Percentiles rank a stretch among this genome's conserved stretches.
These are phyloP conservation scores for Epinotia demarniana DNA, from an alignment of 2,888 invertebrate genomes.

Conservation along the genomic window DNA sequence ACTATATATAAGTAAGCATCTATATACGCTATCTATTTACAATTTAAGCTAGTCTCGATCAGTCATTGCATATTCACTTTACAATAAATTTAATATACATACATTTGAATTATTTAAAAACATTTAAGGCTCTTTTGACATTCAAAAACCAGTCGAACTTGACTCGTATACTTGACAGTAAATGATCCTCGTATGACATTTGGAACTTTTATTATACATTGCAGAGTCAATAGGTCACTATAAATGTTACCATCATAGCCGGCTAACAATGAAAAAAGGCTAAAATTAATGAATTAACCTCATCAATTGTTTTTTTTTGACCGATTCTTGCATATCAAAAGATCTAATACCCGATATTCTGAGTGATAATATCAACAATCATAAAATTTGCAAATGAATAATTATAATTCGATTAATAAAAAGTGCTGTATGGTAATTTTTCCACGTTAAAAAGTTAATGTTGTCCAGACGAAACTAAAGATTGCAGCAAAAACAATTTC, in stretches of 20 bases:
- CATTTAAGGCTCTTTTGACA: slow-evolving; percentile 15
- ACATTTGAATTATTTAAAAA: slow-evolving; percentile 22
- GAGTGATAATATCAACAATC: slow-evolving; percentile 25
- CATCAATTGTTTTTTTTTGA: neutral
- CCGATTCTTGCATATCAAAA: slow-evolving; percentile 3
- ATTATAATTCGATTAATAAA: slow-evolving; percentile 11
- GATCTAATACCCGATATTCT: slow-evolving; percentile 13
- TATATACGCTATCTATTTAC: slow-evolving; percentile 45
- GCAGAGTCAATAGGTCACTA: neutral
- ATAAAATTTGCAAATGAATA: slow-evolving; percentile 24
- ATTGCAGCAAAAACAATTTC: too few relatives aligned
- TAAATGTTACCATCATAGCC: neutral
- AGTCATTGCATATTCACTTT: slow-evolving; percentile 45
- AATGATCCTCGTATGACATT: too few relatives aligned
- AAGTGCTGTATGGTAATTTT: neutral
- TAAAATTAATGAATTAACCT: neutral
- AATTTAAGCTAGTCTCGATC: slow-evolving; percentile 44
- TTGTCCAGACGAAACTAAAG: too few relatives aligned
- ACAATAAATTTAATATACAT: slow-evolving; percentile 41
- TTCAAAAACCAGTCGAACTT: neutral
- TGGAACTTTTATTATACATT: neutral
- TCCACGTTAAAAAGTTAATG: too few relatives aligned
- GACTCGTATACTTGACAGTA: too few relatives aligned
- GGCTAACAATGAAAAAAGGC: neutral
- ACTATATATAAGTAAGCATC: slow-evolving; percentile 35